Base-by-base conservation (phyloP, 2,888 invertebrate species). In the Synanthedon myopaeformis region DNA sequence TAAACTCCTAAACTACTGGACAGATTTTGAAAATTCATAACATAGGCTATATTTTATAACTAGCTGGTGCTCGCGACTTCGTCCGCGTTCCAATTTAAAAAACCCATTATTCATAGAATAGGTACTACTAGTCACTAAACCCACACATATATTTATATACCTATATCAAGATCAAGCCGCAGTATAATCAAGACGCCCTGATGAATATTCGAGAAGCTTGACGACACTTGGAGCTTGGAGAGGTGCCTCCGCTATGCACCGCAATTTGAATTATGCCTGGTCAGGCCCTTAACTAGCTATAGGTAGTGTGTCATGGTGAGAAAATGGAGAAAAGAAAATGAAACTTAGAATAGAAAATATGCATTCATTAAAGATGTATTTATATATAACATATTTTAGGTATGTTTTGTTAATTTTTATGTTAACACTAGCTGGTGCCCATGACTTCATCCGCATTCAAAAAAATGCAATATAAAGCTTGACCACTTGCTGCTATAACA, bases 161-260 rank as follows among this genome's bases (percentile, higher is more conserved):
- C 0, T 35, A 35, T 35, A 35, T 35, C 45, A 13, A 45, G 13
- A 23, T 23, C n/a, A 45, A 45, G 42, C n/a, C 42, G 42, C 45
- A 45, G 45, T 45, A 51, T 77, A 76, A 81, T 77, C 71, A 70
- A 75, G 74, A 66, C 69, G 56, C 60, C 57, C 69, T 79, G 68
- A 78, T 83, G 83, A 83, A 83, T 83, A 83, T 83, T 81, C 80
- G 72, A 81, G 74, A 19, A 49, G 51, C 41, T 51, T 35, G 41
- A 51, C 35, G 41, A 28, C 54, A 35, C 54, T 54, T 45, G 28
- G 23, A 8, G 51, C 11, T 23, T 17, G 54, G 61, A 69, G 72
- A 76, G 73, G 73, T 70, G 70, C 75, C 71, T 75, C 74, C 75
- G 70, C 64, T 67, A 66, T 61, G 60, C 14, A 3, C 17, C 42